These are phyloP conservation scores for Scrobipalpa atriplicella DNA, from an alignment of 2,888 invertebrate genomes.

Conservation along the genomic window DNA sequence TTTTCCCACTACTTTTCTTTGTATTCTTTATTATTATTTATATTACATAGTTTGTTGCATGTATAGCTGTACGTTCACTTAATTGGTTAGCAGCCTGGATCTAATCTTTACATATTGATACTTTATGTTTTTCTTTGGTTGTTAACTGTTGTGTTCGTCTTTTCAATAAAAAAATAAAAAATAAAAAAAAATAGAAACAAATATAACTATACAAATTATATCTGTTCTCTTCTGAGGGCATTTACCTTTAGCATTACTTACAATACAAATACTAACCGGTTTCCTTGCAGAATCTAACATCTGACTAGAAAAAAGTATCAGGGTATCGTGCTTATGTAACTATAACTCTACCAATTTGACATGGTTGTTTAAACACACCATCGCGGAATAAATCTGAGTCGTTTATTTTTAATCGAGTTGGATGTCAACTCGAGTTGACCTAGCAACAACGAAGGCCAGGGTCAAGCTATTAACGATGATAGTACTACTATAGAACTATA, in stretches of 20 bases:
- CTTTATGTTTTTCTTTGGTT: too few species aligned
- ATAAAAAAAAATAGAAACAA: too few species aligned
- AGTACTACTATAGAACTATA: too few species aligned
- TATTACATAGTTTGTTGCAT: not conserved
- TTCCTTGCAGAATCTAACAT: not conserved
- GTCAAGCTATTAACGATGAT: too few species aligned
- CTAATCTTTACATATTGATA: too few species aligned
- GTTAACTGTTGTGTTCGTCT: too few species aligned
- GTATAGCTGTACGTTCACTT: too few species aligned
- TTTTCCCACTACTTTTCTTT: too few species aligned
- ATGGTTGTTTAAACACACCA: slow-evolving; percentile 6
- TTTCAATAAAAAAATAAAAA: not conserved
- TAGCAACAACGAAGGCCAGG: not conserved
- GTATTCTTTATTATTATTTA: too few species aligned
- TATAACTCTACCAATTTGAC: slow-evolving; percentile 15
- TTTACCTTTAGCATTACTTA: slow-evolving; percentile 2
- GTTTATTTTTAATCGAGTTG: slow-evolving; percentile 20
- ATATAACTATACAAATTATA: too few species aligned
- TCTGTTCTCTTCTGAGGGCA: not conserved
- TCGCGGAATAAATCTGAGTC: not conserved
- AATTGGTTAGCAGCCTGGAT: too few species aligned
- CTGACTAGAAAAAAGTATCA: slow-evolving; percentile 1
- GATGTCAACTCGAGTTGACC: slow-evolving; percentile 20
- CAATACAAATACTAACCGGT: slow-evolving; percentile 7
- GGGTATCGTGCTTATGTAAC: not conserved